These are phyloP conservation scores for Akabosia matsudoensis DNA, from an alignment of 1,140 invertebrate species.

Conservation along the genomic window DNA sequence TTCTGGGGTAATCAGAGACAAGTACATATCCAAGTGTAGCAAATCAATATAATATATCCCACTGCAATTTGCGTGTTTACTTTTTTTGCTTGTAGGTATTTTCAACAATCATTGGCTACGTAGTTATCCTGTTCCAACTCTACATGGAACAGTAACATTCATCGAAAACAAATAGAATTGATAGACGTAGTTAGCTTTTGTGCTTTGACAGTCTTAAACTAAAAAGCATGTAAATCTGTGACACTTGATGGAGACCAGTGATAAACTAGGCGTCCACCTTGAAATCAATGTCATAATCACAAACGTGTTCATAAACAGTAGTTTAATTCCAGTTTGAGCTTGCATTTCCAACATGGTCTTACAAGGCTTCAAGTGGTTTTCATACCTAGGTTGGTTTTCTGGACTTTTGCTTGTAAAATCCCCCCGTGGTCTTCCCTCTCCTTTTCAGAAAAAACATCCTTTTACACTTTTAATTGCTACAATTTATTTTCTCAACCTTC, in stretches of 20 bases:
- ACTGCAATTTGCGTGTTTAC: not conserved
- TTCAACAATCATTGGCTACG: conserved; percentile 27
- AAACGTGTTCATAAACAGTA: no score
- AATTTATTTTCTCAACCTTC: not conserved
- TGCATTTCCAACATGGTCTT: conserved; percentile 22
- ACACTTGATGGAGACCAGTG: not conserved
- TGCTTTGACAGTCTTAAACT: no score
- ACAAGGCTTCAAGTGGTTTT: conserved; percentile 15
- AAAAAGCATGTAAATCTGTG: not conserved
- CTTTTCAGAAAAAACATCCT: not conserved
- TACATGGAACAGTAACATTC: conserved; percentile 15
- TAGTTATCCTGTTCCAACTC: conserved; percentile 37
- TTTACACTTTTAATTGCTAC: not conserved
- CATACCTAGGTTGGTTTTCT: conserved; percentile 31
- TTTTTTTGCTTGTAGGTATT: conserved; percentile 3
- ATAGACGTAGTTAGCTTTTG: no score
- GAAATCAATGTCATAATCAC: not conserved
- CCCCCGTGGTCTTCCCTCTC: conserved; percentile 14
- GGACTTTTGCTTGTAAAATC: conserved; percentile 24
- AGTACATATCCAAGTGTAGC: not conserved
- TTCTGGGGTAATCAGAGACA: conserved; percentile 28
- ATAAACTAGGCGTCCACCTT: not conserved
- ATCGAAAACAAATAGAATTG: no score
- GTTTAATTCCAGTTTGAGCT: no score
- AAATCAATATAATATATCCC: not conserved